Conservation (phyloP, 2,113 vertebrate species). For the Ranitomeya variabilis region DNA sequence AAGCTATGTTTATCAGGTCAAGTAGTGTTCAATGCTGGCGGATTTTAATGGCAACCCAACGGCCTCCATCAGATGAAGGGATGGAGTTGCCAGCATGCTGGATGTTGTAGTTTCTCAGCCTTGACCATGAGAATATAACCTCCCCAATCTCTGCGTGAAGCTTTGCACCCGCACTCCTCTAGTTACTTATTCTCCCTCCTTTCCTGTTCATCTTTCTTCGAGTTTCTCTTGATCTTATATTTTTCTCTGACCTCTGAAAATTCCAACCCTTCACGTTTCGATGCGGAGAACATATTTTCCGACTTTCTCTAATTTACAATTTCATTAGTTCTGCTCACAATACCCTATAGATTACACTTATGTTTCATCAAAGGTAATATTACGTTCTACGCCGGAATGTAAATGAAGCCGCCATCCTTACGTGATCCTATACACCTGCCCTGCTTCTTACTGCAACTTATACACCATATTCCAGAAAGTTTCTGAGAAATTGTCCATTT, state of each 20-base stretch:
- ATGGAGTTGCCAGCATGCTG: not conserved
- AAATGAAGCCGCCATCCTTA: not conserved
- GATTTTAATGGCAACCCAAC: not conserved
- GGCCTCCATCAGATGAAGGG: no score
- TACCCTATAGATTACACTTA: slow-evolving; percentile 2
- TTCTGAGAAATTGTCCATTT: no score
- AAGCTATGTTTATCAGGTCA: not conserved
- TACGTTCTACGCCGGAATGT: not conserved
- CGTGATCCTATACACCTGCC: not conserved
- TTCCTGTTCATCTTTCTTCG: not conserved
- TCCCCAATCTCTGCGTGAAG: not conserved
- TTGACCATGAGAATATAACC: not conserved
- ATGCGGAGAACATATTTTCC: not conserved
- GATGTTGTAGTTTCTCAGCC: not conserved
- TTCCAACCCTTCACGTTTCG: not conserved
- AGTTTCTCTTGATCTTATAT: not conserved
- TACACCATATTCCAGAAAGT: not conserved
- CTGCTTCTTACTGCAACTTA: not conserved
- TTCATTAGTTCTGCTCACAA: not conserved
- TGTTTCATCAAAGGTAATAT: not conserved
- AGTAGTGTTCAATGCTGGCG: not conserved
- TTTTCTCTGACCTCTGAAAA: not conserved
- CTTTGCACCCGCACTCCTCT: not conserved
- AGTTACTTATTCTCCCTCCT: not conserved
- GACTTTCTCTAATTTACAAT: not conserved